A percentile compares a stretch with the other conserved stretches of the same genome.
Conservation (phyloP, 1,140 invertebrate species). For the Gryllus bimaculatus region DNA sequence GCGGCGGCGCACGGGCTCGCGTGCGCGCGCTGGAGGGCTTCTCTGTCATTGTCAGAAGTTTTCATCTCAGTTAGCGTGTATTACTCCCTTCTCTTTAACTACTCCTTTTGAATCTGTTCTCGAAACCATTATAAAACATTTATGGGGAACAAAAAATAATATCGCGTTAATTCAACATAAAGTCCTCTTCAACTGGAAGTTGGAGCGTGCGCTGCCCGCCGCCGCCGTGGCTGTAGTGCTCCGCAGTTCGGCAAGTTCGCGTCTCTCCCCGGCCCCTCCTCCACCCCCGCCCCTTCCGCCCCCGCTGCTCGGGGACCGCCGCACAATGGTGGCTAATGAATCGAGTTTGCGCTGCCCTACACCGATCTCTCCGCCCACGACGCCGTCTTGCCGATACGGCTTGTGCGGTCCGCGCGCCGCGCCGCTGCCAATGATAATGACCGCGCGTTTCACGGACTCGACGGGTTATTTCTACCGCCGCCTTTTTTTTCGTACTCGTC, state of each 20-base stretch:
- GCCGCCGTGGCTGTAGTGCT: too few species aligned
- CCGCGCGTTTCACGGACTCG: too few species aligned
- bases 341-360: background rate
- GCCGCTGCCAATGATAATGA: too few species aligned
- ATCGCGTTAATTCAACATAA: background rate
- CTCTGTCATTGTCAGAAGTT: background rate
- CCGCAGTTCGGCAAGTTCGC: too few species aligned
- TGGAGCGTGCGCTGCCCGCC: too few species aligned
- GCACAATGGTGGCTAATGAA: background rate
- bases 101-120: background rate
- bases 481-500: background rate
- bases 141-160: background rate
- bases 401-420: too few species aligned
- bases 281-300: too few species aligned
- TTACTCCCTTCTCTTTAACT: background rate
- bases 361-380: background rate
- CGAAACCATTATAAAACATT: background rate
- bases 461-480: too few species aligned
- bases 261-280: too few species aligned
- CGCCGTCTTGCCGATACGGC: too few species aligned
- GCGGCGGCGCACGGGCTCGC: background rate
- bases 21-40: background rate
- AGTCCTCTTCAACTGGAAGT: background rate
- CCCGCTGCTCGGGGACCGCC: too few species aligned
- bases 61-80: background rate